Conservation (phyloP, 2,888 invertebrate genomes). For the Ptychoptera albimana region DNA sequence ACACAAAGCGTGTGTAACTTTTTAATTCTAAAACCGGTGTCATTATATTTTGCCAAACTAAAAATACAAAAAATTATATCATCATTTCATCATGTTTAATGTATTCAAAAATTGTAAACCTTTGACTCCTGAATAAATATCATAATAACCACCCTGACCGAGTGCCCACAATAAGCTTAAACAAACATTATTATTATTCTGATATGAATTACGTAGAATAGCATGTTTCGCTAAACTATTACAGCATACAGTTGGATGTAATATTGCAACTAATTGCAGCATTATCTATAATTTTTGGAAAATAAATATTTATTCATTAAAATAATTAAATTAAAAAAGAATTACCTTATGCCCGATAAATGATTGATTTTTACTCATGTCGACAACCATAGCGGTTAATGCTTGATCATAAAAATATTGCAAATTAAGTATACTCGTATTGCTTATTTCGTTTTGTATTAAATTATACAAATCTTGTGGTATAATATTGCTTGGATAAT, state of each 20-base stretch:
- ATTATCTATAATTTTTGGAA: constrained; percentile 33
- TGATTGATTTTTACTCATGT: constrained; percentile 47
- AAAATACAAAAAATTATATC: constrained; percentile 18
- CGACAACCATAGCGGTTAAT: constrained; percentile 51
- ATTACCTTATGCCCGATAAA: constrained; percentile 40
- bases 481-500: constrained; percentile 23
- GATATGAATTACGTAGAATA: constrained; percentile 53
- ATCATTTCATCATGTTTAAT: too few species aligned
- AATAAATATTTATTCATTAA: too few species aligned
- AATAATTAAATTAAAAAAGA: neutral
- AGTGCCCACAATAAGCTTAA: constrained; percentile 58
- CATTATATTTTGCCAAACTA: constrained; percentile 62
- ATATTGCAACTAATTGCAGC: constrained; percentile 49
- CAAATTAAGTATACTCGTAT: constrained; percentile 32
- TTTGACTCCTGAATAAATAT: constrained; percentile 49
- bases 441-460: constrained; percentile 5
- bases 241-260: constrained; percentile 45
- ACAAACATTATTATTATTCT: constrained; percentile 57
- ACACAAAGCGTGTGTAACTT: constrained; percentile 48
- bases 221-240: constrained; percentile 45
- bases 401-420: constrained; percentile 56
- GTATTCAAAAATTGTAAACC: constrained; percentile 27
- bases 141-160: constrained; percentile 51
- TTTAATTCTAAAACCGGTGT: constrained; percentile 53
- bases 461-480: constrained; percentile 16